phyloP scores from a whole-genome alignment of 1,140 invertebrate genomes.

The Arctopsyche grandis region DNA sequence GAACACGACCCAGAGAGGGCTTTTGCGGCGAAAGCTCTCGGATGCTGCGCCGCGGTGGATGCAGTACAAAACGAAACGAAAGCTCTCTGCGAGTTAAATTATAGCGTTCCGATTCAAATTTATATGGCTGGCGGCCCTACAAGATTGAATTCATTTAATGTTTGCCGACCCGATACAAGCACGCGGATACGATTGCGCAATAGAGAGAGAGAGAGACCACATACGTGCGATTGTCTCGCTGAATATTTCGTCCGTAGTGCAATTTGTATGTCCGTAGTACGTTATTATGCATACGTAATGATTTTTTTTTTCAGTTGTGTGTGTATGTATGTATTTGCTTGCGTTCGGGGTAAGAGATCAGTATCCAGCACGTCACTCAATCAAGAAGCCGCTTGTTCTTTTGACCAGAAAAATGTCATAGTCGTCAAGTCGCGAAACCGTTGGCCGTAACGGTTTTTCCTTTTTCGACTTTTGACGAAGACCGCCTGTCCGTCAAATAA shows the following conservation, averaged over 20 bases:
- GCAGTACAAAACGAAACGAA: constrained; percentile 22
- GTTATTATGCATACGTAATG: not conserved
- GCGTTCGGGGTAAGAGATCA: not conserved
- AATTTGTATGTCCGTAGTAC: not conserved
- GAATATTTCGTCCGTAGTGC: not conserved
- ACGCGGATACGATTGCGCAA: constrained; percentile 24
- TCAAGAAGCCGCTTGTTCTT: constrained; percentile 38
- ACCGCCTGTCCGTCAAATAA: constrained; percentile 34
- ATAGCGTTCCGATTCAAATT: constrained; percentile 29
- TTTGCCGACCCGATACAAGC: constrained; percentile 26
- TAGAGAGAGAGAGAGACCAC: constrained; percentile 17
- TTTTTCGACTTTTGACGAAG: constrained; percentile 26
- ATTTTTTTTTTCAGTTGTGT: not conserved
- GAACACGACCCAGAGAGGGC: constrained; percentile 9
- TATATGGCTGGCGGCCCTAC: constrained; percentile 33
- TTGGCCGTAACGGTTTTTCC: constrained; percentile 37
- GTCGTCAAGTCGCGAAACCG: constrained; percentile 26
- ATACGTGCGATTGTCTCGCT: constrained; percentile 30
- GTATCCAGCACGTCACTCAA: constrained; percentile 29
- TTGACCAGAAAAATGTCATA: constrained; percentile 44
- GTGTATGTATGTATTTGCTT: not conserved
- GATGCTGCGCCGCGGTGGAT: not conserved
- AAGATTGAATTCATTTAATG: constrained; percentile 40
- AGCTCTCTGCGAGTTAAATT: constrained; percentile 25
- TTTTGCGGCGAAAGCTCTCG: constrained; percentile 28